These are phyloP conservation scores for Cavia aperea DNA, from an alignment of 2,113 vertebrate species.

Conservation along the genomic window DNA sequence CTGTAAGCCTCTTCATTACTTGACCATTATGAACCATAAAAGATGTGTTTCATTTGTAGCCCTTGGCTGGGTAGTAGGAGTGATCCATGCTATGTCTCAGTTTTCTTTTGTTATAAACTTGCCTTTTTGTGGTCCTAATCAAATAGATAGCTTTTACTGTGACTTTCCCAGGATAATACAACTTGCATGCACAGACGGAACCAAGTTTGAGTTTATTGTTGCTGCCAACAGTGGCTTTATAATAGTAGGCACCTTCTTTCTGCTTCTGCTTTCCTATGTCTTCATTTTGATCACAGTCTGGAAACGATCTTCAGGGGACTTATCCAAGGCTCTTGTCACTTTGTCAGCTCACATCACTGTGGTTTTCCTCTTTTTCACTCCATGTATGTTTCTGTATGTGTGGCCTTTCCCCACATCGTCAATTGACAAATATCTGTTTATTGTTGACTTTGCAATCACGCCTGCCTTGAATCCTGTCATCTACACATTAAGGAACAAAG, in stretches of 20 bases:
- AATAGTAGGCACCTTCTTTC: constrained; percentile 2
- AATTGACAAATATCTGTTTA: constrained; percentile 50
- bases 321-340: constrained; percentile 31
- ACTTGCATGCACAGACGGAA: not conserved
- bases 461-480: constrained; percentile 50
- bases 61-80: constrained; percentile 1
- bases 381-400: constrained; percentile 29
- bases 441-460: constrained; percentile 42
- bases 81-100: constrained; percentile 2
- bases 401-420: constrained; percentile 44
- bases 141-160: constrained; percentile 41
- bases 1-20: not conserved
- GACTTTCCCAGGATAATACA: constrained; percentile 32
- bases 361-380: constrained; percentile 30
- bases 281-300: constrained; percentile 42
- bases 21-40: constrained; percentile 33
- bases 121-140: constrained; percentile 44
- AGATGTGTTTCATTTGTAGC: constrained; percentile 13
- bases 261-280: constrained; percentile 33
- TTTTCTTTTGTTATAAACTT: constrained; percentile 33
- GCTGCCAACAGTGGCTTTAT: constrained; percentile 33
- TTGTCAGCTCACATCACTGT: constrained; percentile 27
- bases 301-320: not conserved
- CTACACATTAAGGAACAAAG: constrained; percentile 50
- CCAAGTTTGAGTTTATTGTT: not conserved